Evolutionary conservation across 2,113 vertebrate species (phyloP).

Genomic region (Psittacara wagleri): DNA sequence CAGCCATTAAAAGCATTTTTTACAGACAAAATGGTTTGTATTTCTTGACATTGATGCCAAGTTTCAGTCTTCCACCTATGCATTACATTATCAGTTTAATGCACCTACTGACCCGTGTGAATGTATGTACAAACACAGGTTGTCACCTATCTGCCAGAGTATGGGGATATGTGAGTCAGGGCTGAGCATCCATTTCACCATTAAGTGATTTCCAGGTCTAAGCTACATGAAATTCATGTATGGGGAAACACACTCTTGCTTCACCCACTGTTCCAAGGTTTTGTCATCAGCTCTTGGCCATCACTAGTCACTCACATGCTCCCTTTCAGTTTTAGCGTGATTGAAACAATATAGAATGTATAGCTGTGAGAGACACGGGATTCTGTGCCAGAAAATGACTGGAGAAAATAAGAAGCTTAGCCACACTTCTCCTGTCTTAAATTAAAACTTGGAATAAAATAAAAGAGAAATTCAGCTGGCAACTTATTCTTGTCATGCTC

Average conservation of each 20-base stretch:
- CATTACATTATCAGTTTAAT: accelerated
- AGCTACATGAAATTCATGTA: not conserved
- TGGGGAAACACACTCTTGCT: not conserved
- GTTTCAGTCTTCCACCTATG: not conserved
- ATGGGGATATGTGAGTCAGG: too few relatives aligned
- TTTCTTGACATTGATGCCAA: not conserved
- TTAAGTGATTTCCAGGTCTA: not conserved
- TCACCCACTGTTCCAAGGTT: not conserved
- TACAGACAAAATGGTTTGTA: not conserved
- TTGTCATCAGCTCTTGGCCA: not conserved
- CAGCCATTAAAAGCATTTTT: not conserved
- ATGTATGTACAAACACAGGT: accelerated
- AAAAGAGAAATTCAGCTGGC: constrained; percentile 48
- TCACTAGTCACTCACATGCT: not conserved
- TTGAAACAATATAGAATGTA: constrained; percentile 21
- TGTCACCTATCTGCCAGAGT: not conserved
- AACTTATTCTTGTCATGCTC: not conserved
- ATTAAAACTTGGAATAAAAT: constrained; percentile 66
- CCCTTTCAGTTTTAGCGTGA: not conserved
- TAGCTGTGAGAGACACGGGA: not conserved
- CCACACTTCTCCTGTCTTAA: constrained; percentile 60
- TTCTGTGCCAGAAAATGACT: constrained; percentile 47
- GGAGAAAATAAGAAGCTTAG: constrained; percentile 52
- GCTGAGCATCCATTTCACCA: not conserved
- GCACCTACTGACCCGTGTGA: accelerated